Percentiles rank a stretch among this genome's conserved stretches.
Conservation (phyloP, 23 tunicate genomes). For the Halocynthia aurantium region DNA sequence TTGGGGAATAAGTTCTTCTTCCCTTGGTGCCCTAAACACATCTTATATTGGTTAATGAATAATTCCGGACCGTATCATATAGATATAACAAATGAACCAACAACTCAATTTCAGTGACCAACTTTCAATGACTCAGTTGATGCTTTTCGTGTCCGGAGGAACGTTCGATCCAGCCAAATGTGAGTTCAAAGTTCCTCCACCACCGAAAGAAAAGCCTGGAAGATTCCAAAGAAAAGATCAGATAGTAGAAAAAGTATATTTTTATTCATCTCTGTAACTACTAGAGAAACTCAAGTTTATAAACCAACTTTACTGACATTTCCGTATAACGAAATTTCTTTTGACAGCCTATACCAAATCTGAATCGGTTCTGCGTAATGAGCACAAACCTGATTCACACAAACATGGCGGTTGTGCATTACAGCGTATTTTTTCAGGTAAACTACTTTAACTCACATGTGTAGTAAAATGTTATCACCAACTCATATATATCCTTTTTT, state of each 20-base stretch:
- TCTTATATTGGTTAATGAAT: no score
- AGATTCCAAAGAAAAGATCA: constrained; percentile 56
- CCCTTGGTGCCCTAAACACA: no score
- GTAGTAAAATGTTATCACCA: not conserved
- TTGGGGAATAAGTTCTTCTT: no score
- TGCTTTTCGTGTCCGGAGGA: constrained; percentile 74
- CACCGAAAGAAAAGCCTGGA: constrained; percentile 50
- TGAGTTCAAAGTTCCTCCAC: constrained; percentile 57
- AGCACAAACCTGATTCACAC: constrained; percentile 75
- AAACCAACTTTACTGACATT: no score
- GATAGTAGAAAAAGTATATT: constrained; percentile 13
- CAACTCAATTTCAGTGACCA: constrained; percentile 43
- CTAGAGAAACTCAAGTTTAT: not conserved
- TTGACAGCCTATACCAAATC: constrained; percentile 45
- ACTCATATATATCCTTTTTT: not conserved
- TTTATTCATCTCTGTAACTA: not conserved
- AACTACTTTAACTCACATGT: not conserved
- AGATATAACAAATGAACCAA: no score
- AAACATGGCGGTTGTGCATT: constrained; percentile 92
- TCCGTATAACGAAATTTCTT: not conserved
- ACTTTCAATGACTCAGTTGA: constrained; percentile 75
- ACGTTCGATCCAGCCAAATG: constrained; percentile 65
- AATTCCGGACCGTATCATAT: no score
- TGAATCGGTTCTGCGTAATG: constrained; percentile 52
- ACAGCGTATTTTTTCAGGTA: constrained; percentile 94